A percentile compares a stretch with the other conserved stretches of the same genome.
Conservation (phyloP, 2,888 invertebrate species). For the Tanytarsus gracilentus region DNA sequence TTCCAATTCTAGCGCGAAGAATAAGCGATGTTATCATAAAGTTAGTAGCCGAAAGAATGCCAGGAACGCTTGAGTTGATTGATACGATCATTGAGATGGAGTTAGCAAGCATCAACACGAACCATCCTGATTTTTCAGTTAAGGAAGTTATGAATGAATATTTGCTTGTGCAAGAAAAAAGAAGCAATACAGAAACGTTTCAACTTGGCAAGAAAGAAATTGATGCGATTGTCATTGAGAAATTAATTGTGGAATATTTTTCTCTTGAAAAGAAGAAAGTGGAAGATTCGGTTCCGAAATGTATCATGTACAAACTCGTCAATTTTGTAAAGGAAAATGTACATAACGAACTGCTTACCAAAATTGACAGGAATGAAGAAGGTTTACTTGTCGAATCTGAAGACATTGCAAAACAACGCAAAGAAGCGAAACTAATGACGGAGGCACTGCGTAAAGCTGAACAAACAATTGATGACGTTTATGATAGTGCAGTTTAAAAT, state of each 20-base stretch:
- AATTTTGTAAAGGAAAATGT: conserved; percentile 87
- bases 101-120: conserved; percentile 97
- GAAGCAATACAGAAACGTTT: background rate
- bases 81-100: conserved; percentile 96
- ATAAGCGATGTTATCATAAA: conserved; percentile 98
- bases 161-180: conserved; percentile 33
- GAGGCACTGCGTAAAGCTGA: conserved; percentile 50
- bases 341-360: conserved; percentile 95
- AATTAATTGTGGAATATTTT: background rate
- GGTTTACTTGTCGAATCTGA: conserved; percentile 91
- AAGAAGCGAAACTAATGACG: conserved; percentile 95
- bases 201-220: background rate
- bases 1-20: conserved; percentile 93
- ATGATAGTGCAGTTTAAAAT: too few species aligned
- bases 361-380: conserved; percentile 93
- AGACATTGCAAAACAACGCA: conserved; percentile 89
- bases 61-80: conserved; percentile 94
- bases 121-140: conserved; percentile 97
- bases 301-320: background rate
- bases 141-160: conserved; percentile 88
- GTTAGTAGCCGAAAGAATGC: conserved; percentile 80
- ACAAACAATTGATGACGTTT: too few species aligned
- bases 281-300: background rate
- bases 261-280: background rate
- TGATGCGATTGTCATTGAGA: conserved; percentile 31